Base-by-base conservation (phyloP, 2,797 vertebrate genomes). In the Coracias cyanogaster region DNA sequence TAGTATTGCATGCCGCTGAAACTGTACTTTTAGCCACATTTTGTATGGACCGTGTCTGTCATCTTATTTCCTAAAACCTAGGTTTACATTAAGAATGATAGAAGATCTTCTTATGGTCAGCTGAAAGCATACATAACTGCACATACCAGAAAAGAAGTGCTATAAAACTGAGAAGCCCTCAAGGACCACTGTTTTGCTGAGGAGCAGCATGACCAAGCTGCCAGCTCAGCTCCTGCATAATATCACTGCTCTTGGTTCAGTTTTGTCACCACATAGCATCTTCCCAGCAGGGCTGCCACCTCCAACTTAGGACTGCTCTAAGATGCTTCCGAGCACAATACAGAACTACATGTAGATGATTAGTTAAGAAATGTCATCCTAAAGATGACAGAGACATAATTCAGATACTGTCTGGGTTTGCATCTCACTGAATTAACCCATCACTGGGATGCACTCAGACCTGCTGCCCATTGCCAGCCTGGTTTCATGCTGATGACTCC, bases 1-100 rank as follows among this genome's bases (percentile, higher is more conserved):
- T 79, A 67, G 57, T 76, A 86, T 2, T 45, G 29, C 66, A 43
- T 33, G 90, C 46, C 90, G 92, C 39, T 97, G 92, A 89, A 86
- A 73, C 13, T 16, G n/a, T 46, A 76, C 29, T 74, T 87, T 73
- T 77, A 79, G 52, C 9, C 28, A 52, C n/a, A 22, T 43, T 71
- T 87, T 76, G 54, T 33, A 91, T 3, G 60, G 86, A 81, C 61
- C 12, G 8, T 35, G 43, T 14, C 35, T 55, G 90, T 86, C 86
- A 95, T 55, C 49, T 73, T 74, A 79, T 91, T 88, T 74, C 57
- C 72, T 60, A 64, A 77, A 93, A 90, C 11, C 45, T 29, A 25
- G 54, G 49, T 62, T 86, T 67, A 82, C 33, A 66, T 83, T 77
- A 92, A 61, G 58, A 95, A 82, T 3, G 15, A 90, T 1, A 72